Conservation (phyloP, 2,797 vertebrate species). For the Gymnopithys bicolor region DNA sequence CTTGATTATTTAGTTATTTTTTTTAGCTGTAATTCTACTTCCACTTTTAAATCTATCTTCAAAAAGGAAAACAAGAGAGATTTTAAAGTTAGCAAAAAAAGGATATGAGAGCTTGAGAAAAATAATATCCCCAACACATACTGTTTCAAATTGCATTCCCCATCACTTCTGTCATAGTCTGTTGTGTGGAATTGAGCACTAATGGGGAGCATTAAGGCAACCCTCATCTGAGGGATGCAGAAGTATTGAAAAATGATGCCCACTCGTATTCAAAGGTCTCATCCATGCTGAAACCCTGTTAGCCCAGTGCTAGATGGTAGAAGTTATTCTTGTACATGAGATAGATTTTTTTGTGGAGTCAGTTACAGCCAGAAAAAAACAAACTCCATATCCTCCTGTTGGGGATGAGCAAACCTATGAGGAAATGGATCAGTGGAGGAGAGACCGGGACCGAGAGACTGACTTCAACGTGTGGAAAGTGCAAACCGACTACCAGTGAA, state of each 20-base stretch:
- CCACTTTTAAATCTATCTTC: not conserved
- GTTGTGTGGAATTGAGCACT: not conserved
- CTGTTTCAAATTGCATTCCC: accelerated
- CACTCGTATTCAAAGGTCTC: not conserved
- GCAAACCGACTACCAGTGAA: no score
- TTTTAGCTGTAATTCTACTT: not conserved
- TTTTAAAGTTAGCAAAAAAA: not conserved
- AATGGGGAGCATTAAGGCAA: not conserved
- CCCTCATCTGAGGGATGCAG: no score
- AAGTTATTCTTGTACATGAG: not conserved
- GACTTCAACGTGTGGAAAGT: no score
- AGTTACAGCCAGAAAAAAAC: not conserved
- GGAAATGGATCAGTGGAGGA: no score
- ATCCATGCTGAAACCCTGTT: not conserved
- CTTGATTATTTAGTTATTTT: not conserved
- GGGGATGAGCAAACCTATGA: no score
- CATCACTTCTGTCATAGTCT: not conserved
- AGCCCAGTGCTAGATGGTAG: not conserved
- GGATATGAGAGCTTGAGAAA: not conserved
- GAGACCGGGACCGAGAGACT: no score
- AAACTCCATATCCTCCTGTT: not conserved
- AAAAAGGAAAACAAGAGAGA: not conserved
- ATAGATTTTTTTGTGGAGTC: not conserved
- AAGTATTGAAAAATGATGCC: not conserved
- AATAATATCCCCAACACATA: not conserved